Conservation (phyloP, 2,888 invertebrate genomes). For the Hermaeophaga mercurialis region DNA sequence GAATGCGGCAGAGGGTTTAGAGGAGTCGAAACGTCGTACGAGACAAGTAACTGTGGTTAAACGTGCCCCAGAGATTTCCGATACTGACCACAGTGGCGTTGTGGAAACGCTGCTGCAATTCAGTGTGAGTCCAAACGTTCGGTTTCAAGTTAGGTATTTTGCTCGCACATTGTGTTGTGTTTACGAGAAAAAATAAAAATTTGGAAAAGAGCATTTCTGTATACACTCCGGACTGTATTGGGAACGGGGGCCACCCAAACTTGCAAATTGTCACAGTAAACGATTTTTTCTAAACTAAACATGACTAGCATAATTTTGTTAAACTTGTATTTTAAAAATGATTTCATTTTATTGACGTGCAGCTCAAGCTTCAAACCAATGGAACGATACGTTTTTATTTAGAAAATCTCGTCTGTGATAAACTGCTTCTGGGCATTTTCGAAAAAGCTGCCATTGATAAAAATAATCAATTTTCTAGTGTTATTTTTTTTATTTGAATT, state of each 20-base stretch:
- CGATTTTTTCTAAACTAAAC: conserved; percentile 3
- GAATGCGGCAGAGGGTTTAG: no score
- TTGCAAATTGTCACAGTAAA: neutral
- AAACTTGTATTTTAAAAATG: neutral
- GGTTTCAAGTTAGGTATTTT: conserved; percentile 50
- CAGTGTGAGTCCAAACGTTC: conserved; percentile 53
- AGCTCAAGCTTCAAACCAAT: no score
- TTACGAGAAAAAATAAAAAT: conserved; percentile 74
- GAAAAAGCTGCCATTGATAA: conserved; percentile 32
- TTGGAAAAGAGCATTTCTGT: conserved; percentile 89
- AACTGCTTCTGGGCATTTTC: conserved; percentile 31
- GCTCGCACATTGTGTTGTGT: conserved; percentile 79
- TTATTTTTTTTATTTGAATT: conserved; percentile 30
- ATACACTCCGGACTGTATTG: conserved; percentile 74
- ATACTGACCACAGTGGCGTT: conserved; percentile 45
- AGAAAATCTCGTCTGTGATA: conserved; percentile 13
- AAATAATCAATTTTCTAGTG: conserved; percentile 24
- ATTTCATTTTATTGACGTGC: no score
- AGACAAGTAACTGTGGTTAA: conserved; percentile 26
- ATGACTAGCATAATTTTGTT: neutral
- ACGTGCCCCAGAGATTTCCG: conserved; percentile 32
- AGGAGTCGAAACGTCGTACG: conserved; percentile 11
- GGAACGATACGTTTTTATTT: neutral
- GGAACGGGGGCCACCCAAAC: conserved; percentile 22
- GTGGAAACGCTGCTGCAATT: conserved; percentile 49